Percentiles rank a stretch among this genome's conserved stretches.
Evolutionary conservation across 1,140 invertebrate genomes (phyloP).

Genomic region (Zophobas atratus): DNA sequence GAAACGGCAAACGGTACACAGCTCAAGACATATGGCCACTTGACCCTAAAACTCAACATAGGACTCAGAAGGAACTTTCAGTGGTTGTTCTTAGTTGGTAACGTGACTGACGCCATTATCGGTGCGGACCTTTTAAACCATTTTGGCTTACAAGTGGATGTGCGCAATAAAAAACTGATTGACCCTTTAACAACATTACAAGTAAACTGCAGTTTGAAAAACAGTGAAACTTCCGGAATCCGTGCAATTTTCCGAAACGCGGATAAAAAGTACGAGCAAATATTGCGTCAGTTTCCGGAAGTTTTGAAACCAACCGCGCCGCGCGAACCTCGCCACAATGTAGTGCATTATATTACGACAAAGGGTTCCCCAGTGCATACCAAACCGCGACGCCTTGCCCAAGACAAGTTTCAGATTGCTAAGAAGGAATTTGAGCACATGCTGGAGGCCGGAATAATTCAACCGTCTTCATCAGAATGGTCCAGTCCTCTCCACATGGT

Average conservation of each 20-base stretch:
- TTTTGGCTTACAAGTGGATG: conserved; percentile 64
- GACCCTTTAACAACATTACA: conserved; percentile 58
- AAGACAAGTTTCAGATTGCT: conserved; percentile 61
- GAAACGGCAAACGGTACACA: conserved; percentile 2
- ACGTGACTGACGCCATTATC: conserved; percentile 64
- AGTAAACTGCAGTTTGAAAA: not conserved
- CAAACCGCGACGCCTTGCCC: conserved; percentile 64
- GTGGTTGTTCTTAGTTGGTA: conserved; percentile 67
- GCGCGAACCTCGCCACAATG: not conserved
- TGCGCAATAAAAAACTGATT: conserved; percentile 58
- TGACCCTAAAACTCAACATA: not conserved
- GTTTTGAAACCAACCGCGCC: not conserved
- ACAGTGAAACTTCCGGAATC: not conserved
- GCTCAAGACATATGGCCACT: not conserved
- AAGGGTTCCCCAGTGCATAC: conserved; percentile 65
- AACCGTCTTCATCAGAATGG: too few species aligned
- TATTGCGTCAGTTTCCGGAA: conserved; percentile 15
- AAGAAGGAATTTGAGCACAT: conserved; percentile 64
- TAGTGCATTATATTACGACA: conserved; percentile 60
- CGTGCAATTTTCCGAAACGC: not conserved
- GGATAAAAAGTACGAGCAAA: not conserved
- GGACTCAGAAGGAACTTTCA: conserved; percentile 58
- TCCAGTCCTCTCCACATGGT: too few species aligned
- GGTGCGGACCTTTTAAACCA: conserved; percentile 66
- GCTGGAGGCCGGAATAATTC: not conserved